Percentiles rank a stretch among this genome's conserved stretches.
These are phyloP conservation scores for Zingel zingel DNA, from an alignment of 2,113 vertebrate genomes.

Conservation along the genomic window DNA sequence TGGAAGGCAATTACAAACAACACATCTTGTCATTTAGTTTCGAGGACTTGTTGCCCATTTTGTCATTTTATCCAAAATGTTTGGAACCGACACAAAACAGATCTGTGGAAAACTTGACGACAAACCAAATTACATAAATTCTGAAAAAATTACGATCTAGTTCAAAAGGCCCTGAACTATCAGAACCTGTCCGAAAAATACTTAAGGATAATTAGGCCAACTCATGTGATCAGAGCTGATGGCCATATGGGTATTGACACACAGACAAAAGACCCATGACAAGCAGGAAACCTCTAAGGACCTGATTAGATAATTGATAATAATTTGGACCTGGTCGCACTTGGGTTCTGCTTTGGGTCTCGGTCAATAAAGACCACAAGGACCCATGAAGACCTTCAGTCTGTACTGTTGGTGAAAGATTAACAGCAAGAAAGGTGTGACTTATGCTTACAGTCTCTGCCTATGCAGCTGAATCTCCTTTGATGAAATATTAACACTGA, in stretches of 20 bases:
- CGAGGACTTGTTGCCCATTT: not conserved
- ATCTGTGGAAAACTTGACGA: not conserved
- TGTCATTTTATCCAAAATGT: not conserved
- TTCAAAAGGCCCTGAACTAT: not conserved
- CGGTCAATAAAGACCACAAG: not conserved
- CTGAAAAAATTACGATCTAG: not conserved
- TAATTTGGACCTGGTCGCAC: not conserved
- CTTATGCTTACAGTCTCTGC: not conserved
- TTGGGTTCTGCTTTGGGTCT: not conserved
- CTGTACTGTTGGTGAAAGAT: not conserved
- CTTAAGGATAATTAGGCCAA: not conserved
- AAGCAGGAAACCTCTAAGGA: not conserved
- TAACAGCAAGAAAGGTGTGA: not conserved
- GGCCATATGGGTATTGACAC: not conserved
- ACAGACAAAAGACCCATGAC: not conserved
- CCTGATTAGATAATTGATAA: not conserved
- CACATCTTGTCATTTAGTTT: not conserved
- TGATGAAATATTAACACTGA: slow-evolving; percentile 16
- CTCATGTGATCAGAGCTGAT: not conserved
- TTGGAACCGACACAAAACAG: not conserved
- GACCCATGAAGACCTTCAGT: not conserved
- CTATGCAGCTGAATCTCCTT: not conserved
- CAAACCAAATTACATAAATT: not conserved
- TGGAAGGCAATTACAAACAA: not conserved
- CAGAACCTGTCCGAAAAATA: not conserved